Percentiles rank a stretch among this genome's conserved stretches.
Conservation (phyloP, 2,888 invertebrate genomes). For the Agrotis clavis region DNA sequence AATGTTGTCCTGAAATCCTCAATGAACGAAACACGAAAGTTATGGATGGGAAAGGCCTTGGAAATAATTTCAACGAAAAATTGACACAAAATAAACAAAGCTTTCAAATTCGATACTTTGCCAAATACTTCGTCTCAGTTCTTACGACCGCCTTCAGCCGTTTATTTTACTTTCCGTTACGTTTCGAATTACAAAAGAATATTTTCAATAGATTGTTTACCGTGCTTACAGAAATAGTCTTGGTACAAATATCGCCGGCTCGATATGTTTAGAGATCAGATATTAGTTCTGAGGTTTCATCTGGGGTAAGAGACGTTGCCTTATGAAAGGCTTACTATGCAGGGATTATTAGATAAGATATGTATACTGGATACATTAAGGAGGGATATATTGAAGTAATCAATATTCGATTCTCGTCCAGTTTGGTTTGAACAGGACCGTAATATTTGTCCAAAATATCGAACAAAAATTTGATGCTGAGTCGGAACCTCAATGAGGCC, state of each 20-base stretch:
- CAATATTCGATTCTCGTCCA: background rate
- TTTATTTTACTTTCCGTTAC: constrained; percentile 61
- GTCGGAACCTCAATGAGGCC: no score
- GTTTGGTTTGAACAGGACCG: background rate
- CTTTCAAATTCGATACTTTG: constrained; percentile 62
- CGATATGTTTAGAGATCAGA: constrained; percentile 44
- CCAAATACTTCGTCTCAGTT: constrained; percentile 48
- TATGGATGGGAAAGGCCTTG: background rate
- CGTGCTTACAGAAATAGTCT: constrained; percentile 52
- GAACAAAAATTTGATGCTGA: no score
- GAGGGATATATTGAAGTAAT: constrained; percentile 1
- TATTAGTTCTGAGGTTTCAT: constrained; percentile 19
- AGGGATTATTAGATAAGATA: constrained; percentile 10
- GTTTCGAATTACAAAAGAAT: constrained; percentile 66
- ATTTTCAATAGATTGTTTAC: constrained; percentile 58
- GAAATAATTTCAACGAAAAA: constrained; percentile 30
- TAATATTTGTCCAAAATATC: background rate
- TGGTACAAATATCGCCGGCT: constrained; percentile 37
- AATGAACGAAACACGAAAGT: constrained; percentile 10
- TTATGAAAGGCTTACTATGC: constrained; percentile 10
- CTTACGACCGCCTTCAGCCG: constrained; percentile 37
- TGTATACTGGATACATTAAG: background rate
- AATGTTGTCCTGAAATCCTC: background rate
- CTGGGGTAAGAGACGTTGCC: background rate
- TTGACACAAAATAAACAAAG: constrained; percentile 52